These are phyloP conservation scores for Notarius lentiginosus DNA, from an alignment of 2,113 vertebrate species.

Conservation along the genomic window DNA sequence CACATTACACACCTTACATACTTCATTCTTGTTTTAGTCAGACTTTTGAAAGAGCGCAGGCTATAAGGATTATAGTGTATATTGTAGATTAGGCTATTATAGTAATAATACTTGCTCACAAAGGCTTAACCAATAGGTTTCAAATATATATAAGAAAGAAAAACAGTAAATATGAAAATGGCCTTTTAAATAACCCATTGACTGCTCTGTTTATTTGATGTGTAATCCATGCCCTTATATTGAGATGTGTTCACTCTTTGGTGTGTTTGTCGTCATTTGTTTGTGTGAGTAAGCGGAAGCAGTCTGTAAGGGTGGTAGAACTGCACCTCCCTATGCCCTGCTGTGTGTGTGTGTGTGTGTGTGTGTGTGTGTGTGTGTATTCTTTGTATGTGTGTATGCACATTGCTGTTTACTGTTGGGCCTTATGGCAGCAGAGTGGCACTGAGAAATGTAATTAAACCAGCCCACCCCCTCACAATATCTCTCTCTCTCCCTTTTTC, in stretches of 20 bases:
- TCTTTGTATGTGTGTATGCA: conserved; percentile 32
- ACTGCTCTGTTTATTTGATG: neutral
- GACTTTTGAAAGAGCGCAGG: neutral
- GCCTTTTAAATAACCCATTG: neutral
- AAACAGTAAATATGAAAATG: neutral
- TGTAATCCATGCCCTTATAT: neutral
- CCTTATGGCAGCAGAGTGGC: conserved; percentile 57
- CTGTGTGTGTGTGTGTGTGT: conserved; percentile 43
- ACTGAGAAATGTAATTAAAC: conserved; percentile 61
- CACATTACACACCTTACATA: neutral
- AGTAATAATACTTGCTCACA: neutral
- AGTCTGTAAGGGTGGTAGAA: conserved; percentile 40
- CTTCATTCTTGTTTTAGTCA: neutral
- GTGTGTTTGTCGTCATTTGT: conserved; percentile 32
- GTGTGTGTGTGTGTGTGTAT: conserved; percentile 36
- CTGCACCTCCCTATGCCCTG: conserved; percentile 47
- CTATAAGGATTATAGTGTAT: neutral
- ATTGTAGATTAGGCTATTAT: neutral
- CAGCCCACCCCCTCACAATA: conserved; percentile 41
- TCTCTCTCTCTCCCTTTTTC: conserved; percentile 31
- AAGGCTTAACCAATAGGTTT: neutral
- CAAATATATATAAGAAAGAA: neutral
- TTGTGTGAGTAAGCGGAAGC: conserved; percentile 49
- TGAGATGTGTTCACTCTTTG: conserved; percentile 25
- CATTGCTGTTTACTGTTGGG: conserved; percentile 54